Conservation (phyloP, 2,113 vertebrate species). For the Callipepla californica region DNA sequence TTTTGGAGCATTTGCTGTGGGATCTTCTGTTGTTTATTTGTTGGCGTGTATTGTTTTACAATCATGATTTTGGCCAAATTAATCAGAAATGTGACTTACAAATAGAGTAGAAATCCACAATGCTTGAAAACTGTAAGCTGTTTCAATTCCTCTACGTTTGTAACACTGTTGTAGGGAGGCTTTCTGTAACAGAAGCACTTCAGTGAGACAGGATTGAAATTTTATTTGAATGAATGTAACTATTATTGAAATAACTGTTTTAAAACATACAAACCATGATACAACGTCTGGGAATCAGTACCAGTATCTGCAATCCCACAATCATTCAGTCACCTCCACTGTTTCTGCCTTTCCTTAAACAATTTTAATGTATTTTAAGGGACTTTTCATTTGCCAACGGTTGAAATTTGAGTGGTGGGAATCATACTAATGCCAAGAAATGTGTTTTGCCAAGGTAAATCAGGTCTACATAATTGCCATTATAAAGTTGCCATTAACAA, state of each 20-base stretch:
- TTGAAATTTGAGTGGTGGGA: background rate
- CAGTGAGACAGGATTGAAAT: background rate
- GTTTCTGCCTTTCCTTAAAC: conserved; percentile 7
- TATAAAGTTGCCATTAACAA: conserved; percentile 47
- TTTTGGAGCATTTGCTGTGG: conserved; percentile 68
- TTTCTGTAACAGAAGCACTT: background rate
- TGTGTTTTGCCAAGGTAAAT: conserved; percentile 60
- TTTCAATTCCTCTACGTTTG: conserved; percentile 1
- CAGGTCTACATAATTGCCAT: conserved; percentile 55
- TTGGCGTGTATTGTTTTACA: conserved; percentile 11
- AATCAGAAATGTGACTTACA: conserved; percentile 71
- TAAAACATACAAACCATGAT: background rate
- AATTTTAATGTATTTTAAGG: background rate
- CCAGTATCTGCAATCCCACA: background rate
- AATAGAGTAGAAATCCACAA: conserved; percentile 48
- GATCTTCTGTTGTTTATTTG: conserved; percentile 2
- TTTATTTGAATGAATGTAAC: background rate
- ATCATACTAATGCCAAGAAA: conserved; percentile 42
- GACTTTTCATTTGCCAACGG: conserved; percentile 38
- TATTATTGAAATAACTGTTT: background rate
- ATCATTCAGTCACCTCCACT: background rate
- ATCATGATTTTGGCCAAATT: conserved; percentile 25
- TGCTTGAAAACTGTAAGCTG: conserved; percentile 30
- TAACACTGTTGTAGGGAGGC: background rate
- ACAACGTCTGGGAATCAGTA: background rate